These are phyloP conservation scores for Muntiacus reevesi DNA, from an alignment of 2,113 vertebrate genomes.

Conservation along the genomic window DNA sequence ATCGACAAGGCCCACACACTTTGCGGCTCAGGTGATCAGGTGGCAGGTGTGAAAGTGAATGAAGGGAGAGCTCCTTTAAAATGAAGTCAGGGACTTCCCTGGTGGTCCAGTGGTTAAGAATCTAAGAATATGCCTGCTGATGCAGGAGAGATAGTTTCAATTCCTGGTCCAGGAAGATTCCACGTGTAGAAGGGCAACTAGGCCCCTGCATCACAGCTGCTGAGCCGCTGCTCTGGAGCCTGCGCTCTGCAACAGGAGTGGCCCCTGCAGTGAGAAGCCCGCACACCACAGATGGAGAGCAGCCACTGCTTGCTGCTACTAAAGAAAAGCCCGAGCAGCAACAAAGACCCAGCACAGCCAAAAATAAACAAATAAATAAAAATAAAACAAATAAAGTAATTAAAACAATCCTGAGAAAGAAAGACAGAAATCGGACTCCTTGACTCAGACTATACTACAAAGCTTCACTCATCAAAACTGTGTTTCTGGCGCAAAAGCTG, in stretches of 20 bases:
- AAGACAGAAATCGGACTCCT: neutral
- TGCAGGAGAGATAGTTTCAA: neutral
- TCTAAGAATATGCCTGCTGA: neutral
- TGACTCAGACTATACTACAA: neutral
- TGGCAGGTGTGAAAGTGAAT: neutral
- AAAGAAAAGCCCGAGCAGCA: neutral
- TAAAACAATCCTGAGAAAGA: neutral
- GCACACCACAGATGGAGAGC: rapidly evolving
- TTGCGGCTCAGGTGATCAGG: neutral
- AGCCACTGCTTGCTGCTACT: rapidly evolving
- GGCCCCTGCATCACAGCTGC: rapidly evolving
- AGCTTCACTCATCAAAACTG: neutral
- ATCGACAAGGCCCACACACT: rapidly evolving
- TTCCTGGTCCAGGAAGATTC: neutral
- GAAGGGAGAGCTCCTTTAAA: neutral
- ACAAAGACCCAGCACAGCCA: neutral
- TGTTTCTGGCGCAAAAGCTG: neutral
- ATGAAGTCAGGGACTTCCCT: neutral
- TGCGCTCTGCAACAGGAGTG: rapidly evolving
- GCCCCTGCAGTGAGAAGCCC: rapidly evolving
- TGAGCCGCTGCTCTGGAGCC: rapidly evolving
- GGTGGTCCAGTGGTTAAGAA: neutral
- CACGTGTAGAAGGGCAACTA: rapidly evolving
- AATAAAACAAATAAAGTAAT: rapidly evolving
- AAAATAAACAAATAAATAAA: neutral